These are phyloP conservation scores for Amaurobius ferox DNA, from an alignment of 2,888 invertebrate species.

Conservation along the genomic window DNA sequence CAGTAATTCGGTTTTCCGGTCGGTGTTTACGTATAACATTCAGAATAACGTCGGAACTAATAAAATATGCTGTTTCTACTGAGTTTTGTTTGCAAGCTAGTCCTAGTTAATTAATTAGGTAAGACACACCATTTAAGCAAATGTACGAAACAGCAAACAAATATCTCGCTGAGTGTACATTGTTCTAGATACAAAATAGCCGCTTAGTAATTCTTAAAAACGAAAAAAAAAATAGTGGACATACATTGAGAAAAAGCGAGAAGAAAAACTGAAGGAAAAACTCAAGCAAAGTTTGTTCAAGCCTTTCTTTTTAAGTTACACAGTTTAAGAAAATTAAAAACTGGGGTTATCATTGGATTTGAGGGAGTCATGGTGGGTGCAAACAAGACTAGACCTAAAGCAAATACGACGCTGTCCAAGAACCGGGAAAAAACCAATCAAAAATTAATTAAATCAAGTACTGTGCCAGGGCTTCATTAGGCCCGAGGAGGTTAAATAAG, in stretches of 20 bases:
- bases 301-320: constrained; percentile 67
- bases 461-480: constrained; percentile 69
- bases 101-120: constrained; percentile 47
- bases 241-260: constrained; percentile 38
- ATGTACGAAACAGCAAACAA: constrained; percentile 65
- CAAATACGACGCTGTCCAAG: constrained; percentile 68
- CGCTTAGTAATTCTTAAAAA: constrained; percentile 34
- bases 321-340: constrained; percentile 72
- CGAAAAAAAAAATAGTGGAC: constrained; percentile 49
- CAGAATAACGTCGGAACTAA: constrained; percentile 15
- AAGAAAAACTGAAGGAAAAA: constrained; percentile 50
- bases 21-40: constrained; percentile 30
- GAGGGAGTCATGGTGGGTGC: constrained; percentile 60
- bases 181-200: constrained; percentile 49
- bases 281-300: constrained; percentile 55
- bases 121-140: constrained; percentile 36
- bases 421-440: constrained; percentile 72
- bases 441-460: constrained; percentile 73
- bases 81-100: constrained; percentile 13
- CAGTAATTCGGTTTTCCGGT: constrained; percentile 23
- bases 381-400: constrained; percentile 68
- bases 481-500: constrained; percentile 72
- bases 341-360: constrained; percentile 63
- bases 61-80: constrained; percentile 22
- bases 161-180: constrained; percentile 30